A percentile compares a stretch with the other conserved stretches of the same genome.
Conservation (phyloP, 2,888 invertebrate species). For the Epinotia bilunana region DNA sequence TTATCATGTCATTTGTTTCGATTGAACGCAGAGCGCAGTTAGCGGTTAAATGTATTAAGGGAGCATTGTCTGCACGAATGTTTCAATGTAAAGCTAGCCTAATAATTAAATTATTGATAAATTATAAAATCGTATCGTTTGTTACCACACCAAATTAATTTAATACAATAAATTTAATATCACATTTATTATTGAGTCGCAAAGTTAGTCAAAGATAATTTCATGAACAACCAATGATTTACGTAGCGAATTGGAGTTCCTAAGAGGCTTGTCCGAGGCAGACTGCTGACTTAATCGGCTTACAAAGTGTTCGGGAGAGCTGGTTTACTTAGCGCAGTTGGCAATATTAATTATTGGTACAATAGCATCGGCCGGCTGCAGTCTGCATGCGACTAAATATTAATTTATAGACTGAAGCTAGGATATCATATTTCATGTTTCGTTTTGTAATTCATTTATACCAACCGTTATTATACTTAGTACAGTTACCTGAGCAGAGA, state of each 20-base stretch:
- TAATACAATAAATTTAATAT: background rate
- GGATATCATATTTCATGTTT: slow-evolving; percentile 52
- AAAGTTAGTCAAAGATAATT: slow-evolving; percentile 1
- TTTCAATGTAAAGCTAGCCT: slow-evolving; percentile 2
- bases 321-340: slow-evolving; percentile 36
- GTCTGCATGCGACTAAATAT: slow-evolving; percentile 51
- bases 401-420: slow-evolving; percentile 62
- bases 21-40: slow-evolving; percentile 33
- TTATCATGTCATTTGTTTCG: slow-evolving; percentile 61
- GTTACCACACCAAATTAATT: background rate
- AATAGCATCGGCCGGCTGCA: slow-evolving; percentile 30
- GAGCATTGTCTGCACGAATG: slow-evolving; percentile 8
- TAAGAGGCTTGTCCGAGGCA: slow-evolving; percentile 34
- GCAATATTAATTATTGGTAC: slow-evolving; percentile 46
- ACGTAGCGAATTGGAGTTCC: slow-evolving; percentile 21
- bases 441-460: slow-evolving; percentile 49
- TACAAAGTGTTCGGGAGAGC: slow-evolving; percentile 25
- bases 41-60: slow-evolving; percentile 40
- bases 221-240: slow-evolving; percentile 11
- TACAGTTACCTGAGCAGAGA: too few species aligned
- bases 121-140: background rate
- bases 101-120: background rate
- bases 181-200: background rate
- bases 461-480: background rate
- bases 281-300: slow-evolving; percentile 32